These are phyloP conservation scores for Eristalinus aeneus DNA, from an alignment of 2,888 invertebrate genomes.

Conservation along the genomic window DNA sequence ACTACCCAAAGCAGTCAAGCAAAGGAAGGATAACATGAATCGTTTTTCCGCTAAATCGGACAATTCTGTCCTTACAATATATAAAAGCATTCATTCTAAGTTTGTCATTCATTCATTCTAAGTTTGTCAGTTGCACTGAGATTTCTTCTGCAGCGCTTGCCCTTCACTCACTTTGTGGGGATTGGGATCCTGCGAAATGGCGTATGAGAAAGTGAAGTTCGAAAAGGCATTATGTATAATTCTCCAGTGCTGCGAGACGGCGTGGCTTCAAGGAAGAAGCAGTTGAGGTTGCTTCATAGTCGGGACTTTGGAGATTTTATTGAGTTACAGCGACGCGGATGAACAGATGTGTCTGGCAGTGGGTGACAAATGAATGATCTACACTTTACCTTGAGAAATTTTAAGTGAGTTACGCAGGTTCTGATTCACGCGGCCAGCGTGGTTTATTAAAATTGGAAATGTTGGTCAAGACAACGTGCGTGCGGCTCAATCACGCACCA, in stretches of 20 bases:
- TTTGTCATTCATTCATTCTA: conserved; percentile 7
- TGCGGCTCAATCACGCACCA: background rate
- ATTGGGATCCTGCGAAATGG: conserved; percentile 40
- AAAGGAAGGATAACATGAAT: too few species aligned
- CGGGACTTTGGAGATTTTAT: background rate
- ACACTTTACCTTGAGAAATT: too few species aligned
- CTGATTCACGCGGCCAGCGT: conserved; percentile 6
- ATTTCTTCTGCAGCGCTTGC: background rate
- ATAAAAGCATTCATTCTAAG: background rate
- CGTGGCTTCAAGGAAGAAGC: background rate
- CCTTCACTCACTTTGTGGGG: conserved; percentile 16
- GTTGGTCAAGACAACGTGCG: background rate
- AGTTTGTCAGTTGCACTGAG: conserved; percentile 42
- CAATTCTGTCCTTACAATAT: too few species aligned
- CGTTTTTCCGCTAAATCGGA: too few species aligned
- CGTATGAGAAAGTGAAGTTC: background rate
- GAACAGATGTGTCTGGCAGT: background rate
- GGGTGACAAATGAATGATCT: background rate
- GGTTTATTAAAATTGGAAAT: background rate
- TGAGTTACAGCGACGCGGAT: background rate
- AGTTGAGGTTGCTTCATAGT: background rate
- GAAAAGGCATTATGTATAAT: background rate
- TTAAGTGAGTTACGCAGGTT: too few species aligned
- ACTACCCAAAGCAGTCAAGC: too few species aligned
- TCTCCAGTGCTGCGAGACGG: background rate